Base-by-base conservation (phyloP, 2,113 vertebrate species). In the Cranoglanis bouderius region DNA sequence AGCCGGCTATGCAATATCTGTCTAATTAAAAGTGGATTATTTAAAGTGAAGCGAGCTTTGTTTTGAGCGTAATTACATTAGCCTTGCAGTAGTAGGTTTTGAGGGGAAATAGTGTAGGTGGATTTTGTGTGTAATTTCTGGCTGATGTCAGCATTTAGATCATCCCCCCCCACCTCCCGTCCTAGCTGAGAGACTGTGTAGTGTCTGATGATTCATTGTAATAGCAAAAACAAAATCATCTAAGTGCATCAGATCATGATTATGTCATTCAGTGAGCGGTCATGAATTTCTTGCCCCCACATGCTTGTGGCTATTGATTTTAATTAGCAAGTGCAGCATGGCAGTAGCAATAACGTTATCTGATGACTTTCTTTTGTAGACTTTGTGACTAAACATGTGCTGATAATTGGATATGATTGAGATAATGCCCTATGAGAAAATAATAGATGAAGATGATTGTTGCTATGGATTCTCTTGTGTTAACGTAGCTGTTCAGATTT, bases 111-210 rank as follows among this genome's bases (percentile, higher is more conserved):
- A 81, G 74, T 87, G 84, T 90, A 88, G 87, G 87, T 74, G 78
- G 59, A 14, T 88, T 74, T 88, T 35, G 84, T 87, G 87, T 87
- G 82, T 90, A 84, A 88, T 90, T 87, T 87, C 86, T 89, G 82
- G 83, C 82, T 91, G 90, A 91, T 91, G 88, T 89, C 87, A 90
- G 84, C 85, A 85, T 51, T 88, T 63, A 78, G 59, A 89, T 89
- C 74, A 91, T 82, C 59, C 67, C 88, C 81, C 87, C 88, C 81
- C 87, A 55, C 40, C 74, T 38, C 46, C 53, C n/a, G 12, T 53
- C 86, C 43, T 40, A 49, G 51, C 80, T 26, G 40, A 59, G 53
- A 61, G 67, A 84, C 81, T 9, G 32, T 77, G 87, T 49, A 40
- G 78, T 88, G 59, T 5, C 43, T 84, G 78, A 84, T 91, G 88